Evolutionary conservation across 2,797 vertebrate genomes (phyloP).

Genomic region (Poecilia velifera): DNA sequence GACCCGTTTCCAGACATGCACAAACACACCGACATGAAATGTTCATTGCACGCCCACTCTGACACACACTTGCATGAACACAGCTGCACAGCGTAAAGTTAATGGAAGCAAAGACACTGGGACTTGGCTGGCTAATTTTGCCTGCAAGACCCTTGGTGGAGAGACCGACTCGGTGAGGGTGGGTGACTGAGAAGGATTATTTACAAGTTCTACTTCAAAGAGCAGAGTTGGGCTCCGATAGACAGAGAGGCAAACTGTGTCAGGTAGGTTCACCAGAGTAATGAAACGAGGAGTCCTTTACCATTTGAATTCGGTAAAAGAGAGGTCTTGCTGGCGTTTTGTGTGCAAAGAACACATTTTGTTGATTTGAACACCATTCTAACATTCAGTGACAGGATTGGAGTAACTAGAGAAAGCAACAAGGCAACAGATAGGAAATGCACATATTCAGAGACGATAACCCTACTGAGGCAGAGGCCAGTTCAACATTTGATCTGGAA

Average conservation of each 20-base stretch:
- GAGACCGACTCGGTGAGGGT: constrained; percentile 19
- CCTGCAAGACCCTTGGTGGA: constrained; percentile 14
- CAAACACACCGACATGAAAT: constrained; percentile 24
- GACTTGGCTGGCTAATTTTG: constrained; percentile 39
- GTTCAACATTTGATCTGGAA: not conserved
- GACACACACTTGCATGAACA: constrained; percentile 14
- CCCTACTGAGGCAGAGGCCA: not conserved
- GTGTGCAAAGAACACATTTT: not conserved
- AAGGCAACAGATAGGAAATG: not conserved
- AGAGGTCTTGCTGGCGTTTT: not conserved
- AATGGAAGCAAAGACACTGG: constrained; percentile 12
- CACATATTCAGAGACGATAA: not conserved
- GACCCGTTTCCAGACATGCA: constrained; percentile 40
- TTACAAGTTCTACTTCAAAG: constrained; percentile 1
- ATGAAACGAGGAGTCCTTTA: constrained; percentile 1
- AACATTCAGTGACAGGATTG: not conserved
- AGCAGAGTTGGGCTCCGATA: not conserved
- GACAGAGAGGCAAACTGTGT: not conserved
- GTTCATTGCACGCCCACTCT: constrained; percentile 9
- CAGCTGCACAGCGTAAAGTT: not conserved
- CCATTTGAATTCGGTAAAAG: not conserved
- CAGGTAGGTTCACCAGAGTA: not conserved
- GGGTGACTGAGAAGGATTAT: constrained; percentile 10
- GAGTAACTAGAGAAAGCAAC: not conserved
- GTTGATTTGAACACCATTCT: not conserved